Evolutionary conservation across 2,888 invertebrate genomes (phyloP).

Genomic region (Habroteleia sp.): DNA sequence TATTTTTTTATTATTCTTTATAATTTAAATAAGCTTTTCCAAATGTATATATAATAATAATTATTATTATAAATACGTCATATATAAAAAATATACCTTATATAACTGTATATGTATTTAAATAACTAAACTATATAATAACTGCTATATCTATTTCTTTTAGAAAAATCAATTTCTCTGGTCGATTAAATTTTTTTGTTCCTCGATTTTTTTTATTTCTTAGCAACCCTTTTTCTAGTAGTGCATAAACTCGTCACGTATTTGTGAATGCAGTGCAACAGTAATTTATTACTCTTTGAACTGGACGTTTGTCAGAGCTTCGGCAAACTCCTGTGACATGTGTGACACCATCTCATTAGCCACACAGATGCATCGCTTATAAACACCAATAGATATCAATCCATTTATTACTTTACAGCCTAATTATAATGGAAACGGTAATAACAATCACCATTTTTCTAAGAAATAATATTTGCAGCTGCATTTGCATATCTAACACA

Average conservation of each 20-base stretch:
- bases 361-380: constrained; percentile 39
- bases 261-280: constrained; percentile 15
- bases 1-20: no score
- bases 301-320: constrained; percentile 34
- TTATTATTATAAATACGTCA: no score
- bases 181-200: neutral
- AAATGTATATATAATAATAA: no score
- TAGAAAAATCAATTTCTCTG: constrained; percentile 22
- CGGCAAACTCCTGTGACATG: constrained; percentile 35
- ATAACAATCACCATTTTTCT: constrained; percentile 19
- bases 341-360: constrained; percentile 52
- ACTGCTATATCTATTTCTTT: constrained; percentile 16
- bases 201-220: neutral
- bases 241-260: constrained; percentile 13
- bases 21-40: no score
- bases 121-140: no score
- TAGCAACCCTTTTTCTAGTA: constrained; percentile 1
- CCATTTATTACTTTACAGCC: constrained; percentile 37
- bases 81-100: no score
- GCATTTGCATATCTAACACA: constrained; percentile 5
- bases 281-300: constrained; percentile 35
- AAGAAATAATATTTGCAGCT: constrained; percentile 10
- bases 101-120: no score
- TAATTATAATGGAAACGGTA: constrained; percentile 9
- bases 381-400: constrained; percentile 34